Conservation (phyloP, 2,113 vertebrate species). For the Cololabis saira region DNA sequence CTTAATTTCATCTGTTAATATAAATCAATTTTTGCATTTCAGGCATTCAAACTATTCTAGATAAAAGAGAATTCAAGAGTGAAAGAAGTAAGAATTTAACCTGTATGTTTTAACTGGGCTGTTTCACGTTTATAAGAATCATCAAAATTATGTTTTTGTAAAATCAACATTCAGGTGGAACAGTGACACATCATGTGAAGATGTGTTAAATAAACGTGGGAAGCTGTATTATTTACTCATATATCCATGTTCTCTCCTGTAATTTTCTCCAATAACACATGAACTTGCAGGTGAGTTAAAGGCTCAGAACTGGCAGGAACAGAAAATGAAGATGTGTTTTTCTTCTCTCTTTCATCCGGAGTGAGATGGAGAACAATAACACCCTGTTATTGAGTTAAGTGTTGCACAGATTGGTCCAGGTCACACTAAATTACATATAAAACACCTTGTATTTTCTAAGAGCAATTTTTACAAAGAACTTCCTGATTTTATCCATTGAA, state of each 20-base stretch:
- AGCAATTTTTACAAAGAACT: conserved; percentile 19
- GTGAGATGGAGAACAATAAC: neutral
- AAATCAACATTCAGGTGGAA: neutral
- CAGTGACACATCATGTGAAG: neutral
- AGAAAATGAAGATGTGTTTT: neutral
- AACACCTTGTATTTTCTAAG: neutral
- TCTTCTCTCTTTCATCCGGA: no score
- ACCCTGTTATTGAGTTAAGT: conserved; percentile 2
- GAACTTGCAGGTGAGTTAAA: neutral
- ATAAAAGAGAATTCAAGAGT: no score
- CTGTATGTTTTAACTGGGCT: no score
- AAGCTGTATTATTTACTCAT: no score
- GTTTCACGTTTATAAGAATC: no score
- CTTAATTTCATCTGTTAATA: no score
- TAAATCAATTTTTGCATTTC: no score
- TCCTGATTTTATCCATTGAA: conserved; percentile 11
- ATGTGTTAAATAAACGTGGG: neutral
- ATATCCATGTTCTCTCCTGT: no score
- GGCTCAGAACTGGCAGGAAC: neutral
- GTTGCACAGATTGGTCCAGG: conserved; percentile 1
- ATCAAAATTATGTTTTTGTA: neutral
- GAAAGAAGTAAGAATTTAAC: no score
- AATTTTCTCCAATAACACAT: no score
- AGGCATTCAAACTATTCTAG: no score
- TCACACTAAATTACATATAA: conserved; percentile 19